A percentile compares a stretch with the other conserved stretches of the same genome.
Evolutionary conservation across 2,113 vertebrate genomes (phyloP).

Genomic region (Eulacestoma nigropectus): DNA sequence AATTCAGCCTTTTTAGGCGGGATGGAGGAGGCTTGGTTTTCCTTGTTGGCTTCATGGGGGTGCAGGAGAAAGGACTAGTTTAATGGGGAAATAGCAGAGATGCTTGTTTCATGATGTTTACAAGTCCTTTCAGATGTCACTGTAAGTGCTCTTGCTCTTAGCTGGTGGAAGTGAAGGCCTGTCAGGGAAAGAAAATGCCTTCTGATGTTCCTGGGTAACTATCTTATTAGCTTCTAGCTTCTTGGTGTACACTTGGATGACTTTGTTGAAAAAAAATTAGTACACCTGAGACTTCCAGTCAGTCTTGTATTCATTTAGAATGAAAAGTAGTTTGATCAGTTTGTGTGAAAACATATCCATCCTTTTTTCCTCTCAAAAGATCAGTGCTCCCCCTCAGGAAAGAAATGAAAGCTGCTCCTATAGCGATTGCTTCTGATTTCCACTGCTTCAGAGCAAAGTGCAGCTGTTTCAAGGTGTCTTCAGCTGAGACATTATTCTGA

Average conservation of each 20-base stretch:
- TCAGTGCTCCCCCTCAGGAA: conserved; percentile 60
- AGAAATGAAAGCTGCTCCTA: conserved; percentile 53
- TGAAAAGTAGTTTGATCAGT: conserved; percentile 66
- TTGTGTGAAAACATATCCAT: conserved; percentile 57
- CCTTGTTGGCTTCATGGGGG: not conserved
- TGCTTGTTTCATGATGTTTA: conserved; percentile 23
- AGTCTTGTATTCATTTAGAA: conserved; percentile 61
- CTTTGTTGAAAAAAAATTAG: conserved; percentile 33
- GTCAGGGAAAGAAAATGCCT: conserved; percentile 45
- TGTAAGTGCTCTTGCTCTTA: conserved; percentile 47
- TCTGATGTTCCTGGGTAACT: conserved; percentile 48
- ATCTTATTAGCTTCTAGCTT: conserved; percentile 36
- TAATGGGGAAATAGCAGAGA: not conserved
- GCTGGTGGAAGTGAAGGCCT: conserved; percentile 59
- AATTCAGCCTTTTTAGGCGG: not conserved
- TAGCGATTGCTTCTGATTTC: conserved; percentile 57
- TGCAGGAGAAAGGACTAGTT: not conserved
- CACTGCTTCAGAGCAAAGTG: conserved; percentile 54
- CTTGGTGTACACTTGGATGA: conserved; percentile 6
- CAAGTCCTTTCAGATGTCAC: conserved; percentile 57
- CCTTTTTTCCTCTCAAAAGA: conserved; percentile 60
- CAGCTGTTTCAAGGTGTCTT: conserved; percentile 44
- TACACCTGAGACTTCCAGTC: conserved; percentile 62
- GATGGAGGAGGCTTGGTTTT: not conserved
- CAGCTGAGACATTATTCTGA: conserved; percentile 2